Conservation (phyloP, 35 echinoderm and acorn worm genomes). For the Eucidaris tribuloides region DNA sequence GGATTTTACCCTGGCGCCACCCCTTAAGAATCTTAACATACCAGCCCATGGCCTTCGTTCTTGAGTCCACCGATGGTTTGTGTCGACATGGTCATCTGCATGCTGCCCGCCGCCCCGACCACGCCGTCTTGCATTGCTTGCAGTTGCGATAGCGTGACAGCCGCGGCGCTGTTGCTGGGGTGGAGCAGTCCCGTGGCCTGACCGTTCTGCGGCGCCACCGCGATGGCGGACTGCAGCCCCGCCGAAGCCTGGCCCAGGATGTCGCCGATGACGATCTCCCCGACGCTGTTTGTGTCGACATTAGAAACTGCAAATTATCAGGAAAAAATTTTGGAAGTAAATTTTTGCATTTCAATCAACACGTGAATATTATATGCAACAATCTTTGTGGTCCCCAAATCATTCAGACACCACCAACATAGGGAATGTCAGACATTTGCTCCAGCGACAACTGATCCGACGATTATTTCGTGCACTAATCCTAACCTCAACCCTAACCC, state of each 20-base stretch:
- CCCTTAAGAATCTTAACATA: background rate
- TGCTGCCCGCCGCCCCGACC: background rate
- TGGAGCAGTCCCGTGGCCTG: too few species aligned
- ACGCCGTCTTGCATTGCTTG: constrained; percentile 5
- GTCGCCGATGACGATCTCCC: background rate
- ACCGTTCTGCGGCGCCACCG: background rate
- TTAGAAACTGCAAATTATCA: too few species aligned
- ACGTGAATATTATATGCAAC: too few species aligned
- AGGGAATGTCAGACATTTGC: too few species aligned
- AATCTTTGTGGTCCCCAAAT: too few species aligned
- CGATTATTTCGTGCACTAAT: too few species aligned
- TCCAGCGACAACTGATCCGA: too few species aligned
- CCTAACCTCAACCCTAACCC: too few species aligned
- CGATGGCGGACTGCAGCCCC: background rate
- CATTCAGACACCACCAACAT: too few species aligned
- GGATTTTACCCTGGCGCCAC: too few species aligned
- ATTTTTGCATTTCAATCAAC: too few species aligned
- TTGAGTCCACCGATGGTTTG: background rate
- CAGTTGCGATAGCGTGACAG: background rate
- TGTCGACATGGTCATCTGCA: constrained; percentile 24
- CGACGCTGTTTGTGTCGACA: background rate
- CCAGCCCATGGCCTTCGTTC: background rate
- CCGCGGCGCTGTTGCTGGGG: background rate
- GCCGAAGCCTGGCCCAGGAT: background rate
- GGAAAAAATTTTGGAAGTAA: too few species aligned